Evolutionary conservation across 1,140 invertebrate genomes (phyloP).

Genomic region (Drosophila tani): DNA sequence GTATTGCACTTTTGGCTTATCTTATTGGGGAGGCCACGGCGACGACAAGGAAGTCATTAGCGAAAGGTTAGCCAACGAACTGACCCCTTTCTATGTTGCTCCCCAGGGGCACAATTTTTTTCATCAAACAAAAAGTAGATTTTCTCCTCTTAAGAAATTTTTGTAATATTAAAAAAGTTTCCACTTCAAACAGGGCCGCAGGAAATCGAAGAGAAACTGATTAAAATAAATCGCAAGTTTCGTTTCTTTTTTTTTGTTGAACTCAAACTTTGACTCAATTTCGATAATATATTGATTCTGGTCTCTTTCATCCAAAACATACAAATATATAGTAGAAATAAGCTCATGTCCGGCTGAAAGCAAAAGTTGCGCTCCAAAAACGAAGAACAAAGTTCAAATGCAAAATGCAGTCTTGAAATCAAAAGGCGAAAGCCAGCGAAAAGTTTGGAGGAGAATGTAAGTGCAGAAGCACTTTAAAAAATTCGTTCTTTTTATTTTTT

Average conservation of each 20-base stretch:
- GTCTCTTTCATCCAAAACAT: neutral
- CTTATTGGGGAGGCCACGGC: slow-evolving; percentile 38
- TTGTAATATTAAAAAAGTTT: slow-evolving; percentile 27
- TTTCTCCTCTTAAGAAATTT: neutral
- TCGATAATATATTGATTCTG: slow-evolving; percentile 11
- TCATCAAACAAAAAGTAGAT: neutral
- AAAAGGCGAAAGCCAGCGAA: slow-evolving; percentile 26
- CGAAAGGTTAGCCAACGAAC: slow-evolving; percentile 42
- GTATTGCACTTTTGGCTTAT: slow-evolving; percentile 56
- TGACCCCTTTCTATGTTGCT: slow-evolving; percentile 30
- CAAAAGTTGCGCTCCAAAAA: slow-evolving; percentile 30
- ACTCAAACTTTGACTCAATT: slow-evolving; percentile 16
- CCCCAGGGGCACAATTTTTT: neutral
- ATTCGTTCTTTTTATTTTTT: too few relatives aligned
- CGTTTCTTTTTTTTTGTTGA: neutral
- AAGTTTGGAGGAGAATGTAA: slow-evolving; percentile 10
- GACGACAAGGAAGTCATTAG: slow-evolving; percentile 65
- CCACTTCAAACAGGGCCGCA: neutral
- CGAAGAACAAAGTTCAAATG: slow-evolving; percentile 41
- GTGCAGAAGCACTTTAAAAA: neutral
- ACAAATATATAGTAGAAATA: slow-evolving; percentile 9
- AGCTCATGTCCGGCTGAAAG: slow-evolving; percentile 43
- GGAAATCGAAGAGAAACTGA: slow-evolving; percentile 5
- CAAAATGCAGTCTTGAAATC: slow-evolving; percentile 38
- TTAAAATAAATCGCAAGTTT: slow-evolving; percentile 15